These are phyloP conservation scores for Meiosimyza decipiens DNA, from an alignment of 2,888 invertebrate genomes.

Conservation along the genomic window DNA sequence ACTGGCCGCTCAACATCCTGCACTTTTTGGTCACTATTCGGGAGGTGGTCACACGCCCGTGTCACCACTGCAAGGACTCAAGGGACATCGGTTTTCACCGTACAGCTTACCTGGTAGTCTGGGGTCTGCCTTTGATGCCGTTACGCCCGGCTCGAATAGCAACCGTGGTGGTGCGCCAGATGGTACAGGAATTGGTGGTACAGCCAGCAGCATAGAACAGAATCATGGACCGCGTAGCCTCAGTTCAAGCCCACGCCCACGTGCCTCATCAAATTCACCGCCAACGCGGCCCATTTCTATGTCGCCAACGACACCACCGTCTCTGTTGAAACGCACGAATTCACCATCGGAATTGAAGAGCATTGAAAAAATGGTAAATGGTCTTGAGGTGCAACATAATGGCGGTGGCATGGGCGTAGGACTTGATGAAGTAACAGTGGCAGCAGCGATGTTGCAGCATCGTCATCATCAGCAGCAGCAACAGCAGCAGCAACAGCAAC, in stretches of 20 bases:
- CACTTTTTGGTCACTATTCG: constrained; percentile 77
- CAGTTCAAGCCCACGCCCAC: constrained; percentile 66
- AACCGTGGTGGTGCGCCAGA: constrained; percentile 56
- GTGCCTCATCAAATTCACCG: constrained; percentile 66
- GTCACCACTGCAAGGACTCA: constrained; percentile 76
- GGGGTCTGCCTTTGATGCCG: constrained; percentile 90
- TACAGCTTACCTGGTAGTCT: constrained; percentile 84
- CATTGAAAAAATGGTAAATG: constrained; percentile 98
- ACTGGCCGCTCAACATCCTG: constrained; percentile 87
- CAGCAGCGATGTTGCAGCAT: constrained; percentile 51
- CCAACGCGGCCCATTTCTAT: constrained; percentile 67
- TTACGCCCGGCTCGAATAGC: constrained; percentile 77
- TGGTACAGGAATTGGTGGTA: constrained; percentile 47
- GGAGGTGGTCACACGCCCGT: constrained; percentile 73
- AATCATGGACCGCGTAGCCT: constrained; percentile 65
- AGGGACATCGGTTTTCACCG: constrained; percentile 87
- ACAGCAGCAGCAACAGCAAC: constrained; percentile 39
- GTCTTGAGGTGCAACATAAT: constrained; percentile 85
- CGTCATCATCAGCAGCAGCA: constrained; percentile 47
- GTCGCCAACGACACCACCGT: constrained; percentile 69
- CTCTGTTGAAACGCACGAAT: constrained; percentile 61
- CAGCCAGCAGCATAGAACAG: constrained; percentile 50
- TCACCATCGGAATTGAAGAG: constrained; percentile 84
- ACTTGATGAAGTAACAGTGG: constrained; percentile 42
- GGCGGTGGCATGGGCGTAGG: constrained; percentile 49